These are phyloP conservation scores for Meda fulgida DNA, from an alignment of 2,797 vertebrate species.

Conservation along the genomic window DNA sequence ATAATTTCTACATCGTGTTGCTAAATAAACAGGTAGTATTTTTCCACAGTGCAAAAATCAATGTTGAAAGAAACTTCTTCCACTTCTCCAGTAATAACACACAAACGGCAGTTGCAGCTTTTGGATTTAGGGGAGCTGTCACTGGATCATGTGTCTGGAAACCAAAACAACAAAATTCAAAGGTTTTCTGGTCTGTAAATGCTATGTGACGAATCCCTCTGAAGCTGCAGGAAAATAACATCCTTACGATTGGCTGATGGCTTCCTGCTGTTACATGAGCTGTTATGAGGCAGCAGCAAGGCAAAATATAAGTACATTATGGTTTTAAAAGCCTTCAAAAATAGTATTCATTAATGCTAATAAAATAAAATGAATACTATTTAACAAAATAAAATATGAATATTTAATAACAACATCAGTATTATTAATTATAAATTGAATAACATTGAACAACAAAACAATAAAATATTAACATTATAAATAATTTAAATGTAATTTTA, in stretches of 20 bases:
- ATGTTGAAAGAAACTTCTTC: not conserved
- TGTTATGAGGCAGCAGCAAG: not conserved
- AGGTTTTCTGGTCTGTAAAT: not conserved
- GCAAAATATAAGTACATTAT: not conserved
- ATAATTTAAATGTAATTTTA: not conserved
- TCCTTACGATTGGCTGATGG: not conserved
- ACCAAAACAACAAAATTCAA: not conserved
- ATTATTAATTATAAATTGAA: not conserved
- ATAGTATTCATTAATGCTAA: not conserved
- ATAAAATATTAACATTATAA: not conserved
- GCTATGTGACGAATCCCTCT: not conserved
- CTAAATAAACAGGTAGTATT: not conserved
- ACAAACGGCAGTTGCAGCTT: not conserved
- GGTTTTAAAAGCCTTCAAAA: not conserved
- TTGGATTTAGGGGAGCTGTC: not conserved
- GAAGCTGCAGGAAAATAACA: not conserved
- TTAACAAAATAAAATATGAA: not conserved
- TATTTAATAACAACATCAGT: not conserved
- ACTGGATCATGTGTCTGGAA: not conserved
- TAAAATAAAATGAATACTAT: not conserved
- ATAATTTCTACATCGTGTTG: not conserved
- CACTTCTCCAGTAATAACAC: not conserved
- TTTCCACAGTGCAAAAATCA: not conserved
- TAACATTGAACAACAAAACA: not conserved
- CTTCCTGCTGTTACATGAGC: not conserved